Conservation (phyloP, 2,888 invertebrate species). For the Macaria liturata region DNA sequence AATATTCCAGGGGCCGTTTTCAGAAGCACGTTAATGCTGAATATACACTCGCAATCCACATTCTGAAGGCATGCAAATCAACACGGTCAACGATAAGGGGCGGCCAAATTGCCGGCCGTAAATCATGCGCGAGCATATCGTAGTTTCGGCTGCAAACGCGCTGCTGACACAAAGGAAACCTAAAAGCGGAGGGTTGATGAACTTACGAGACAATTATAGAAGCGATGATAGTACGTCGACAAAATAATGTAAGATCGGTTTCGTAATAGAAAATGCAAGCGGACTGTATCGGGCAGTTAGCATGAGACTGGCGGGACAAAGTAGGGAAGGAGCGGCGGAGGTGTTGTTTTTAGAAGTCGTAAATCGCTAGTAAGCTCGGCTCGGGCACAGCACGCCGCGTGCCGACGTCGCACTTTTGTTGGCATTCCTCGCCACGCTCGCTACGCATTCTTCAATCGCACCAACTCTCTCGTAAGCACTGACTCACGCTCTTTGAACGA, state of each 20-base stretch:
- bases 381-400: slow-evolving; percentile 28
- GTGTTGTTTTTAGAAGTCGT: slow-evolving; percentile 53
- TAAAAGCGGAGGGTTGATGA: slow-evolving; percentile 43
- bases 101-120: slow-evolving; percentile 52
- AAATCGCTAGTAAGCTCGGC: slow-evolving; percentile 52
- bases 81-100: slow-evolving; percentile 54
- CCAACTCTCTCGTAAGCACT: slow-evolving; percentile 37
- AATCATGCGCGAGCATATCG: slow-evolving; percentile 49
- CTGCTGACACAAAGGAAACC: slow-evolving; percentile 41
- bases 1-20: slow-evolving; percentile 40
- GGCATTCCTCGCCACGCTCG: slow-evolving; percentile 48
- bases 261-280: slow-evolving; percentile 18
- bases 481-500: slow-evolving; percentile 39
- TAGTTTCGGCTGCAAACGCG: slow-evolving; percentile 43
- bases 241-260: slow-evolving; percentile 17
- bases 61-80: slow-evolving; percentile 52
- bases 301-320: slow-evolving; percentile 32
- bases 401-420: slow-evolving; percentile 38
- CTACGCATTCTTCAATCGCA: slow-evolving; percentile 38
- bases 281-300: slow-evolving; percentile 23
- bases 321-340: slow-evolving; percentile 39
- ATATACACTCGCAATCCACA: slow-evolving; percentile 32
- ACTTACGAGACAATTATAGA: slow-evolving; percentile 35
- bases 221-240: slow-evolving; percentile 22
- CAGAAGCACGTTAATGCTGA: slow-evolving; percentile 33